These are phyloP conservation scores for Cactoblastis cactorum DNA, from an alignment of 2,888 invertebrate genomes.

Conservation along the genomic window DNA sequence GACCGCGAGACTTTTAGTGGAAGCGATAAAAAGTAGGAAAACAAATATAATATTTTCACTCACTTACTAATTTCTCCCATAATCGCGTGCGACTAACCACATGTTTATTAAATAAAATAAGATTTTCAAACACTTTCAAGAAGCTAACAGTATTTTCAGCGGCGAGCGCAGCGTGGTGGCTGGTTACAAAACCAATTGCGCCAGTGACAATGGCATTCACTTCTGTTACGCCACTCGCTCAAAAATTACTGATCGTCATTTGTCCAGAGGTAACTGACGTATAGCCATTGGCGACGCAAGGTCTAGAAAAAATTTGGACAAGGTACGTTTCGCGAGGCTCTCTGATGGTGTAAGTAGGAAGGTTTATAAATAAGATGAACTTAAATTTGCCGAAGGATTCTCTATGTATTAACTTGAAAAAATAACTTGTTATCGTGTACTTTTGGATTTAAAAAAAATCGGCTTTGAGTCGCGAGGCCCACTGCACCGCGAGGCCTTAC, in stretches of 20 bases:
- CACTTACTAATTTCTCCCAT: constrained; percentile 22
- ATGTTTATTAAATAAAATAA: not conserved
- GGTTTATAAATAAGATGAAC: no score
- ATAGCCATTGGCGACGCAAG: no score
- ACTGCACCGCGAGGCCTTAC: no score
- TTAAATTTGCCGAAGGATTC: no score
- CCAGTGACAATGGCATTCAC: constrained; percentile 35
- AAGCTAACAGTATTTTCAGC: not conserved
- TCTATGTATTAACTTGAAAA: no score
- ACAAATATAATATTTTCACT: not conserved
- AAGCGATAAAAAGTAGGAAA: not conserved
- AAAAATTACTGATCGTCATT: not conserved
- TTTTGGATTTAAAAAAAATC: no score
- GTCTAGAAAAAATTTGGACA: not conserved
- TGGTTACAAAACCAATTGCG: constrained; percentile 27
- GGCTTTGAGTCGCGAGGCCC: no score
- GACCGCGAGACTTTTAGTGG: not conserved
- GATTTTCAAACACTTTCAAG: not conserved
- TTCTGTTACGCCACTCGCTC: constrained; percentile 6
- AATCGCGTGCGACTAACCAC: not conserved
- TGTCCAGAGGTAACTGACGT: not conserved
- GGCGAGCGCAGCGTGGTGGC: not conserved
- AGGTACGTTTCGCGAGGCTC: not conserved
- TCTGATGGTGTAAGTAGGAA: no score
- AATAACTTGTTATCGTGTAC: no score